A percentile compares a stretch with the other conserved stretches of the same genome.
These are phyloP conservation scores for Larimichthys polyactis DNA, from an alignment of 2,113 vertebrate species.

Conservation along the genomic window DNA sequence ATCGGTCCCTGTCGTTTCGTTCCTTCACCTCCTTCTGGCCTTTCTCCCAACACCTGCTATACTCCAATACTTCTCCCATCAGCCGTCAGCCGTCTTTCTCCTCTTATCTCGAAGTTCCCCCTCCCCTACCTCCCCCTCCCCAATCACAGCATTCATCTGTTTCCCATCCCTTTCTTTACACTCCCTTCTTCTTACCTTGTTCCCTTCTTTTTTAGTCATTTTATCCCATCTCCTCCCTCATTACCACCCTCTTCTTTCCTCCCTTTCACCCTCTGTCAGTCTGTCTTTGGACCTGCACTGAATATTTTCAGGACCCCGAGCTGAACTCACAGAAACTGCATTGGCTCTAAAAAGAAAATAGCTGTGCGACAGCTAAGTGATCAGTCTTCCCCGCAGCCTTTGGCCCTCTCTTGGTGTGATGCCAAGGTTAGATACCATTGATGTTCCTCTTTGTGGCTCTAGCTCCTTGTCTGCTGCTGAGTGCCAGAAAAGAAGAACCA, in stretches of 20 bases:
- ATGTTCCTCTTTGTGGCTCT: conserved; percentile 20
- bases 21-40: neutral
- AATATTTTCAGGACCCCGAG: conserved; percentile 7
- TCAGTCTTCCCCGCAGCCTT: conserved; percentile 1
- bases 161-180: neutral
- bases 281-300: neutral
- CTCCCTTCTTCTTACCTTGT: neutral
- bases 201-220: neutral
- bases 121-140: neutral
- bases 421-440: conserved; percentile 16
- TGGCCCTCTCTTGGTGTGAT: neutral
- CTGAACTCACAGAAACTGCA: conserved; percentile 12
- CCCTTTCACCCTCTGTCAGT: neutral
- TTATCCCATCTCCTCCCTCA: neutral
- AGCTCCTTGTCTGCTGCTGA: neutral
- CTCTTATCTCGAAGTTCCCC: conserved; percentile 32
- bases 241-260: neutral
- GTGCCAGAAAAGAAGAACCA: conserved; percentile 11
- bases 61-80: conserved; percentile 18
- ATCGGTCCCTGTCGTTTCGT: neutral
- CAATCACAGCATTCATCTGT: neutral
- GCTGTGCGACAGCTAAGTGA: conserved; percentile 30
- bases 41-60: conserved; percentile 9
- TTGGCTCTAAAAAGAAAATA: conserved; percentile 23
- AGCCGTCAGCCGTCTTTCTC: conserved; percentile 7